Evolutionary conservation across 1,140 invertebrate species (phyloP), one percentile per base, ranked within the genome.

Genomic region (Drosophila kurseongensis): DNA sequence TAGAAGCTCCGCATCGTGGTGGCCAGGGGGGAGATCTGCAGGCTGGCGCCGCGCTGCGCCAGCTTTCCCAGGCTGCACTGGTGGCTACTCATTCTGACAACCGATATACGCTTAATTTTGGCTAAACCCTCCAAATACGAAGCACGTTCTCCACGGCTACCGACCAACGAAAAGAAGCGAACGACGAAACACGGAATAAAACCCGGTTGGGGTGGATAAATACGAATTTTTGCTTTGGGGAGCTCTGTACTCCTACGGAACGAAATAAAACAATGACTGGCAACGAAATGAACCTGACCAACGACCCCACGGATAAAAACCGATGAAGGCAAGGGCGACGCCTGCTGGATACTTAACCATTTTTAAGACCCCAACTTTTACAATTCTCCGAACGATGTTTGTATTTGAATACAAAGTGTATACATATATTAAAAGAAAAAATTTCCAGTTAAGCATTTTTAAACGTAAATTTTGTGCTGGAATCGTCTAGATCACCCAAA

Each of bases 211-310:
- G 18, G 6, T 29, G 8, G 4, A 36, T n/a, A 66, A 44, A 29
- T 68, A 47, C n/a, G 56, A 58, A 69, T 27, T 73, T 73, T 45
- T 36, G 2, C 4, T 73, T 51, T 38, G 23, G 32, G 14, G 54
- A 71, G 65, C 44, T 71, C 45, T 75, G 60, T 35, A 44, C 66
- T 73, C n/a, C 14, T 29, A 52, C 50, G 36, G 13, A 36, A 62
- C 5, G 29, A 54, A 74, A 48, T 74, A 74, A 74, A 74, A 74
- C 36, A 56, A 36, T 12, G 27, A 69, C 65, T 59, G 16, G 13
- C 42, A 48, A 35, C 40, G 18, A 13, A 71, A 32, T 45, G 12
- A 13, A 54, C 36, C 32, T 36, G 13, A 7, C 4, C 23, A 40
- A 32, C 16, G 4, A 3, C 7, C 8, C 12, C 1, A 5, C 16